Conservation (phyloP, 2,113 vertebrate genomes). For the Siniperca knerii region DNA sequence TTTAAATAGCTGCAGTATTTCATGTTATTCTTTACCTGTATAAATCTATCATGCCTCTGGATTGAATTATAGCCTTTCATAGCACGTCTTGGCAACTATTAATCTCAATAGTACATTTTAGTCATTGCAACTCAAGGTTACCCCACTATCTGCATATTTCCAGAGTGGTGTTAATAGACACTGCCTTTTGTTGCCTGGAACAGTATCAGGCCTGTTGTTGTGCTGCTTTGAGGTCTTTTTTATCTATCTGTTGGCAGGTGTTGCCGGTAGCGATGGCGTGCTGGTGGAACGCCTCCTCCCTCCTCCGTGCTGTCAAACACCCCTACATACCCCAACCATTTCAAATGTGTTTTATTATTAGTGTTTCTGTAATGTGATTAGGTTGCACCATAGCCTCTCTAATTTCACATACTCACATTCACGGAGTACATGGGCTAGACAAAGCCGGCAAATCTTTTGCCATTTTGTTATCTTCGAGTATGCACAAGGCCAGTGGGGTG, state of each 20-base stretch:
- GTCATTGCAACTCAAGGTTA: slow-evolving; percentile 70
- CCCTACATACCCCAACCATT: slow-evolving; percentile 4
- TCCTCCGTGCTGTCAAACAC: slow-evolving; percentile 60
- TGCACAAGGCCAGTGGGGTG: slow-evolving; percentile 24
- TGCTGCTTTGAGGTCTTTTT: slow-evolving; percentile 67
- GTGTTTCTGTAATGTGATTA: slow-evolving; percentile 66
- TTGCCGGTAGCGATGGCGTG: slow-evolving; percentile 50
- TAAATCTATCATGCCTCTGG: slow-evolving; percentile 63
- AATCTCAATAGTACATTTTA: slow-evolving; percentile 69
- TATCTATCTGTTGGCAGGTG: slow-evolving; percentile 80
- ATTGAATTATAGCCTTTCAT: slow-evolving; percentile 80
- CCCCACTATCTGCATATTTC: slow-evolving; percentile 73
- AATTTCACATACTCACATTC: slow-evolving; percentile 15
- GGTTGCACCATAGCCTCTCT: slow-evolving; percentile 28
- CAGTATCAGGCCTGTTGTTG: slow-evolving; percentile 61
- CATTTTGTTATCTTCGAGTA: slow-evolving; percentile 25
- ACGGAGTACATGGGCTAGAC: not conserved
- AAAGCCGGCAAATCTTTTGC: not conserved
- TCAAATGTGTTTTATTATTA: slow-evolving; percentile 51
- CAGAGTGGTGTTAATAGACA: slow-evolving; percentile 65
- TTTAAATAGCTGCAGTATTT: slow-evolving; percentile 51
- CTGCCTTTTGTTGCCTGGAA: slow-evolving; percentile 70
- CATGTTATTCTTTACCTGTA: slow-evolving; percentile 56
- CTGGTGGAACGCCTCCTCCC: slow-evolving; percentile 52
- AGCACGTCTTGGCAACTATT: slow-evolving; percentile 66